Evolutionary conservation across 2,888 invertebrate genomes (phyloP).

Genomic region (Salpingus planirostris): DNA sequence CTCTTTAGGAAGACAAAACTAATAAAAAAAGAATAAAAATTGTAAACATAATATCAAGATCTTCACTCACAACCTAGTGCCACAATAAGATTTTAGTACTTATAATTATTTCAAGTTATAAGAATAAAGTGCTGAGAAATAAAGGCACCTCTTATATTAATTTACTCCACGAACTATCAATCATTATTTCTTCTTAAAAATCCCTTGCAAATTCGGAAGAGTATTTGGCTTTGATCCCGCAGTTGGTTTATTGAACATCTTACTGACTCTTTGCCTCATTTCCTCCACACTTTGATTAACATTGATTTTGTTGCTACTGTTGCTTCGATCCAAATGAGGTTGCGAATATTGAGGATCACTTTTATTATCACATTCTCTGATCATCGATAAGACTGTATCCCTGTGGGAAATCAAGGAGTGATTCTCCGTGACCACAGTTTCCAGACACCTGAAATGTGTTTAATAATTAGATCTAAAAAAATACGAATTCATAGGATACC

Average conservation of each 20-base stretch:
- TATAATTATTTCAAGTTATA: no score
- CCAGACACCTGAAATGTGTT: slow-evolving; percentile 45
- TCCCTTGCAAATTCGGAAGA: slow-evolving; percentile 39
- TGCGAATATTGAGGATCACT: neutral
- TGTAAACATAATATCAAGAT: no score
- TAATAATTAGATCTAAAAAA: no score
- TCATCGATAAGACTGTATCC: slow-evolving; percentile 45
- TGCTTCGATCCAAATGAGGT: slow-evolving; percentile 26
- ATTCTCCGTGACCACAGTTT: slow-evolving; percentile 41
- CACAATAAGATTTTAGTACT: no score
- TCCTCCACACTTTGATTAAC: slow-evolving; percentile 51
- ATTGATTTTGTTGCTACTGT: slow-evolving; percentile 24
- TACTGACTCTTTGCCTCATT: slow-evolving; percentile 50
- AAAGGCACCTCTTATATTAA: no score
- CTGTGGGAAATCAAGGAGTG: slow-evolving; percentile 41
- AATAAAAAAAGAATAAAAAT: no score
- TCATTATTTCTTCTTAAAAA: slow-evolving; percentile 41
- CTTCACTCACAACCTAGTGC: no score
- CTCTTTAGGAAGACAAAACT: no score
- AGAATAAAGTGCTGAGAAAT: no score
- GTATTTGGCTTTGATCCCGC: slow-evolving; percentile 34
- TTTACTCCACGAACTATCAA: no score
- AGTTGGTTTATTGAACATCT: slow-evolving; percentile 46
- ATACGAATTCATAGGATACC: slow-evolving; percentile 6
- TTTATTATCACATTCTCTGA: slow-evolving; percentile 45